Conservation (phyloP, 2,797 vertebrate species). For the Malurus leucopterus region DNA sequence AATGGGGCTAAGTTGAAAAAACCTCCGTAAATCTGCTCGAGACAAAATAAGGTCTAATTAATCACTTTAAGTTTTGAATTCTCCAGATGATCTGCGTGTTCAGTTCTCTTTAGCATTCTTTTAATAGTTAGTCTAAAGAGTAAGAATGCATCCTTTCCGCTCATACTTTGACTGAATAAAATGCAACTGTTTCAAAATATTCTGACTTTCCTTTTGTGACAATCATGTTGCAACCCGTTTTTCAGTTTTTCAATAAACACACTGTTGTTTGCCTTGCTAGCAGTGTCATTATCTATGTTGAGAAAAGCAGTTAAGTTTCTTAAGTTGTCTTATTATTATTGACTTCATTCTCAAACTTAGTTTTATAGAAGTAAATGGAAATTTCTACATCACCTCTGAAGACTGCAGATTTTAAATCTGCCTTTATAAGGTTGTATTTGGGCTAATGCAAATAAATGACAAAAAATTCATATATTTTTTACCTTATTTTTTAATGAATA, state of each 20-base stretch:
- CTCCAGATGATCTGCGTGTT: constrained; percentile 66
- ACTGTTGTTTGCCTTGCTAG: not conserved
- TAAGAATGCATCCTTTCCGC: constrained; percentile 23
- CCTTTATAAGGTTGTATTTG: not conserved
- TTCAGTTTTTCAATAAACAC: constrained; percentile 28
- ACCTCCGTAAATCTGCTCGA: constrained; percentile 72
- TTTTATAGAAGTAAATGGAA: not conserved
- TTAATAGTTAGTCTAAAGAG: constrained; percentile 49
- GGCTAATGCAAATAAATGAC: not conserved
- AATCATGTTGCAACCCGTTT: constrained; percentile 21
- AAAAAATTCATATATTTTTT: not conserved
- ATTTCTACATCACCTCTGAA: not conserved
- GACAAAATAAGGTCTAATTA: constrained; percentile 79
- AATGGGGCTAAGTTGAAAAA: constrained; percentile 71
- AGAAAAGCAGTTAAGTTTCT: not conserved
- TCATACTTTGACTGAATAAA: constrained; percentile 17
- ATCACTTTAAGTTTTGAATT: constrained; percentile 76
- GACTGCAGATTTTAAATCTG: not conserved
- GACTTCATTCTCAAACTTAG: not conserved
- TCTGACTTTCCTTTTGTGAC: constrained; percentile 17
- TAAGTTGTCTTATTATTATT: not conserved
- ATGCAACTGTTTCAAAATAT: constrained; percentile 37
- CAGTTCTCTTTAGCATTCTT: constrained; percentile 49
- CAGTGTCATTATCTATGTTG: not conserved
- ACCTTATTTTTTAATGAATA: not conserved